These are phyloP conservation scores for Oopsacas minuta DNA, from an alignment of 37 sponge, comb jelly and placozoan genomes.

Conservation along the genomic window DNA sequence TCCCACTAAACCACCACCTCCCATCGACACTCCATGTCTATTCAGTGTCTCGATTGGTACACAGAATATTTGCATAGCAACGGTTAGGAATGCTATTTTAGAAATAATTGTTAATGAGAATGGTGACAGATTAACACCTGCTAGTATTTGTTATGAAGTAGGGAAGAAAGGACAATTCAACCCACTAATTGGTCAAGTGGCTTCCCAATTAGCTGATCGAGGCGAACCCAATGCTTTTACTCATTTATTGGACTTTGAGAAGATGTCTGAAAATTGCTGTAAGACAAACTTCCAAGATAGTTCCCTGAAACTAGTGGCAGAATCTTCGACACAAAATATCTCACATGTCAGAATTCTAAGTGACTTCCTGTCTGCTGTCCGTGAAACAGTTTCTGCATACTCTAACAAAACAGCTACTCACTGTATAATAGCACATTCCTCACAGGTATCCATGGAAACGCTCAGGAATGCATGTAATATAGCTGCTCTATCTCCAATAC, in stretches of 20 bases:
- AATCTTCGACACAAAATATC: neutral
- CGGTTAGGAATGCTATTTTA: neutral
- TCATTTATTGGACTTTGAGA: neutral
- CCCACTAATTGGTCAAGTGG: neutral
- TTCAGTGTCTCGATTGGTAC: neutral
- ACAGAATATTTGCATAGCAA: neutral
- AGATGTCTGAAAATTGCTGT: neutral
- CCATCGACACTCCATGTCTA: neutral
- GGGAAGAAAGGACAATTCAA: neutral
- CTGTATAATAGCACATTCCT: slow-evolving; percentile 9
- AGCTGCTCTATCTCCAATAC: neutral
- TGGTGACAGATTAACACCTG: neutral
- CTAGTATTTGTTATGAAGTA: neutral
- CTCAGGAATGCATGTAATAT: neutral
- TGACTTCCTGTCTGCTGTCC: neutral
- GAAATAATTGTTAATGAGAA: neutral
- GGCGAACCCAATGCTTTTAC: neutral
- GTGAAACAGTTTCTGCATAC: neutral
- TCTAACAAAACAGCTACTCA: neutral
- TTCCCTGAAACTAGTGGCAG: neutral
- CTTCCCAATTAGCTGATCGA: neutral
- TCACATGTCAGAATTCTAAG: neutral
- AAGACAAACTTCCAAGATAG: neutral
- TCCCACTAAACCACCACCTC: neutral
- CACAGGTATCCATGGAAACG: slow-evolving; percentile 9